Evolutionary conservation across 1,140 invertebrate genomes (phyloP), one percentile per base, ranked within the genome.

Genomic region (Habropoda laboriosa): DNA sequence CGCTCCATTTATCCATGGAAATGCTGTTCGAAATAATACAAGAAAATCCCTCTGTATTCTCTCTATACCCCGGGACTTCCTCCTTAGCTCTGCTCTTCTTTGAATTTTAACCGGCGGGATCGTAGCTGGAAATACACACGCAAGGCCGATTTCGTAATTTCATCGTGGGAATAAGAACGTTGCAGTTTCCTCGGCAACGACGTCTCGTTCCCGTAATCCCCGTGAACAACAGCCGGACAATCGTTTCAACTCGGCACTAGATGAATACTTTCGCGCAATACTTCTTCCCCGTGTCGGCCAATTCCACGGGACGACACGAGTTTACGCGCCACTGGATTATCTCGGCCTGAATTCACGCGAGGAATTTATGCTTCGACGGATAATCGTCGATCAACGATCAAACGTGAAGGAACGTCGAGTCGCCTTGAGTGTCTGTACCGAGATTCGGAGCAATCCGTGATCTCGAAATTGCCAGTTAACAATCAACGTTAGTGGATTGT

Each of bases 311-410:
- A 38, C 42, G 38, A 30, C 45, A 64, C 57, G 66, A 71, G 83
- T 85, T 85, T 80, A 83, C 75, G 81, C 76, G 45, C 70, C 64
- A 75, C 45, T 82, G 64, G 82, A 85, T 84, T 75, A 82, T 85
- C 82, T 55, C 53, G 45, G 68, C 74, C 51, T 70, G 80, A 83
- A 83, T 83, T 72, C 60, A 42, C 7, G 58, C 63, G 47, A 58
- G 47, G 78, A 80, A 85, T 85, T 85, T 85, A 83, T 71, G 75
- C 75, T 64, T 38, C 64, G 45, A 32, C 42, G 51, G 81, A 83
- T 83, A 83, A 83, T 80, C 42, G 38, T 66, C 58, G 61, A 85
- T 83, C 51, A 35, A 13, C 4, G 35, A 24, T 61, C 32, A 61
- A 61, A 61, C 35, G 38, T 49, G 49, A 32, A 38, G 51, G 67